Percentiles rank a stretch among this genome's conserved stretches.
Conservation (phyloP, 1,140 invertebrate species). For the Pogonus chalceus region DNA sequence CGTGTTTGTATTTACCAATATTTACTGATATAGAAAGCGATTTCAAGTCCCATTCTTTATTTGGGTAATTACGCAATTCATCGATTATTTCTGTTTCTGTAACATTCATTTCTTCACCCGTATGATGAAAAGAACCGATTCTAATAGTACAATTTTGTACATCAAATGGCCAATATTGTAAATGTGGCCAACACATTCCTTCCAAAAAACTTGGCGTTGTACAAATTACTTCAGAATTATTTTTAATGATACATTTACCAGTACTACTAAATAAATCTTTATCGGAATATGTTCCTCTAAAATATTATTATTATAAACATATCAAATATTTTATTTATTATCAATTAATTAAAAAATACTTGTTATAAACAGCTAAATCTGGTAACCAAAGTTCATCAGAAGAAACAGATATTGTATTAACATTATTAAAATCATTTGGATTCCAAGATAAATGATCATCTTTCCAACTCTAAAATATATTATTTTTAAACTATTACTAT, state of each 20-base stretch:
- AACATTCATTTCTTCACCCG: neutral
- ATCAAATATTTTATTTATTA: constrained; percentile 6
- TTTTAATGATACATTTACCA: constrained; percentile 23
- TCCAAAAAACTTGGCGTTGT: constrained; percentile 24
- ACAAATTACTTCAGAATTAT: constrained; percentile 26
- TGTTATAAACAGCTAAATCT: constrained; percentile 39
- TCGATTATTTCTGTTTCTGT: neutral
- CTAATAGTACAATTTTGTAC: constrained; percentile 32
- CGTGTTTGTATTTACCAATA: neutral
- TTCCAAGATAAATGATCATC: constrained; percentile 41
- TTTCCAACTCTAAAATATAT: constrained; percentile 31
- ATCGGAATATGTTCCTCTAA: constrained; percentile 24
- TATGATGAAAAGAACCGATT: constrained; percentile 21
- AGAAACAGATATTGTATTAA: constrained; percentile 32
- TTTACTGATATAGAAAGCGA: neutral
- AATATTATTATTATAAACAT: constrained; percentile 12
- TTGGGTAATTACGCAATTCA: neutral
- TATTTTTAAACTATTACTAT: constrained; percentile 3
- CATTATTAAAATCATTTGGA: constrained; percentile 33
- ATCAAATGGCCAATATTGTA: constrained; percentile 35
- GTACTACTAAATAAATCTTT: constrained; percentile 17
- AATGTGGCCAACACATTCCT: constrained; percentile 30
- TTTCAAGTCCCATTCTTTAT: neutral
- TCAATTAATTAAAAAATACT: constrained; percentile 27
- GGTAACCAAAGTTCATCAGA: constrained; percentile 39